These are phyloP conservation scores for Drosophila prolongata DNA, from an alignment of 2,888 invertebrate genomes.

Conservation along the genomic window DNA sequence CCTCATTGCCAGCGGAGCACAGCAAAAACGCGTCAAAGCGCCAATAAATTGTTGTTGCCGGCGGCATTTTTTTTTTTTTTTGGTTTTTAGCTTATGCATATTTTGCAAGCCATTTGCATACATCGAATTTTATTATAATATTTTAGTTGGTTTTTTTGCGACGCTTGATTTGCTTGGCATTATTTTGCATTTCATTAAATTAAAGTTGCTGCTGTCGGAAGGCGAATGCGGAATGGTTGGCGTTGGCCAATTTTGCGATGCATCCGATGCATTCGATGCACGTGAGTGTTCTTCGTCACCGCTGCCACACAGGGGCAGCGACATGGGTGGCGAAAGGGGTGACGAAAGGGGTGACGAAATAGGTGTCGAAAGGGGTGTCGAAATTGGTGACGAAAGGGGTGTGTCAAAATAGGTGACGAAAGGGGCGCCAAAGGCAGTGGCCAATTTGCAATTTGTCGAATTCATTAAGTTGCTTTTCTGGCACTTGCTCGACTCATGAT, in stretches of 20 bases:
- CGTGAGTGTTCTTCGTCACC: conserved; percentile 25
- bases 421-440: conserved; percentile 34
- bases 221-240: conserved; percentile 16
- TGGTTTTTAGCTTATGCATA: conserved; percentile 20
- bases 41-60: conserved; percentile 50
- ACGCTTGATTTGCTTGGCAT: conserved; percentile 43
- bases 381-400: conserved; percentile 13
- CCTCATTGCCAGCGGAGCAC: conserved; percentile 57
- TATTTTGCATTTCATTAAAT: conserved; percentile 52
- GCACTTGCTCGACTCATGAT: conserved; percentile 8
- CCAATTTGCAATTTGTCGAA: conserved; percentile 46
- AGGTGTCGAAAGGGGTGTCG: neutral
- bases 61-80: conserved; percentile 14
- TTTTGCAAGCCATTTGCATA: conserved; percentile 60
- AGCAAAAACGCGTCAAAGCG: conserved; percentile 65
- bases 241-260: conserved; percentile 16
- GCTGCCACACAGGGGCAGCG: neutral
- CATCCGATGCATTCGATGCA: conserved; percentile 5
- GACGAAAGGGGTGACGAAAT: neutral
- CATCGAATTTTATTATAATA: conserved; percentile 48
- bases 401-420: conserved; percentile 9
- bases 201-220: conserved; percentile 43
- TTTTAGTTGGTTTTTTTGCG: conserved; percentile 16
- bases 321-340: neutral
- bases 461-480: conserved; percentile 34